phyloP scores from a whole-genome alignment of 2,113 vertebrate genomes.

The Plectropomus leopardus region DNA sequence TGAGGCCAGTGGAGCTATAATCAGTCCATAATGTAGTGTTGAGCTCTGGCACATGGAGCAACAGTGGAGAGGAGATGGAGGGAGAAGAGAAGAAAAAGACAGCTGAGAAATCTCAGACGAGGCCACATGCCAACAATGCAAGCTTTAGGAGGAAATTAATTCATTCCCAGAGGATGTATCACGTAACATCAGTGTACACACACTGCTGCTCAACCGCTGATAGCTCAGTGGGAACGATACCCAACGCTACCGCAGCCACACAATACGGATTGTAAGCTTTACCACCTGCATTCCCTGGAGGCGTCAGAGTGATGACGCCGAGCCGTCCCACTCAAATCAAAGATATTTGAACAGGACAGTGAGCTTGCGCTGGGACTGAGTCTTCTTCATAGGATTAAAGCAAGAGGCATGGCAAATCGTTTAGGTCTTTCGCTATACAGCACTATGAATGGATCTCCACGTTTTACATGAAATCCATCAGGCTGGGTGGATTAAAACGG shows the following conservation, averaged over 20 bases:
- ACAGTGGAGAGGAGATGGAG: conserved; percentile 42
- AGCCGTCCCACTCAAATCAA: conserved; percentile 44
- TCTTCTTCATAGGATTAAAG: conserved; percentile 34
- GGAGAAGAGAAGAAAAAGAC: conserved; percentile 45
- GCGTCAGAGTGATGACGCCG: conserved; percentile 24
- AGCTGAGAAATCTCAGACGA: conserved; percentile 64
- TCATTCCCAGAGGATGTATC: conserved; percentile 68
- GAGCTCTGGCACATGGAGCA: conserved; percentile 51
- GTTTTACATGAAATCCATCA: conserved; percentile 44
- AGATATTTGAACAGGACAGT: background rate
- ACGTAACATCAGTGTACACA: conserved; percentile 39
- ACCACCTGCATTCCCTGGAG: conserved; percentile 41
- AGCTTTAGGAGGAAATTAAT: conserved; percentile 70
- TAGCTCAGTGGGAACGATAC: conserved; percentile 40
- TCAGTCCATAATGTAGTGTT: conserved; percentile 53
- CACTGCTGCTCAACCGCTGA: conserved; percentile 43
- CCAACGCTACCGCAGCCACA: conserved; percentile 25
- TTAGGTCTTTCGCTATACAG: conserved; percentile 17
- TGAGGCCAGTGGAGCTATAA: conserved; percentile 64
- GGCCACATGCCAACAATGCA: conserved; percentile 59
- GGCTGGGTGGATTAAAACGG: conserved; percentile 38
- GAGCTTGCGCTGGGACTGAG: background rate
- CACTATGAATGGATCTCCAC: background rate
- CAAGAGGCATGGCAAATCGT: conserved; percentile 45
- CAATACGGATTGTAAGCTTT: conserved; percentile 29